phyloP scores from a whole-genome alignment of 2,797 vertebrate genomes.

The Cossypha caffra region DNA sequence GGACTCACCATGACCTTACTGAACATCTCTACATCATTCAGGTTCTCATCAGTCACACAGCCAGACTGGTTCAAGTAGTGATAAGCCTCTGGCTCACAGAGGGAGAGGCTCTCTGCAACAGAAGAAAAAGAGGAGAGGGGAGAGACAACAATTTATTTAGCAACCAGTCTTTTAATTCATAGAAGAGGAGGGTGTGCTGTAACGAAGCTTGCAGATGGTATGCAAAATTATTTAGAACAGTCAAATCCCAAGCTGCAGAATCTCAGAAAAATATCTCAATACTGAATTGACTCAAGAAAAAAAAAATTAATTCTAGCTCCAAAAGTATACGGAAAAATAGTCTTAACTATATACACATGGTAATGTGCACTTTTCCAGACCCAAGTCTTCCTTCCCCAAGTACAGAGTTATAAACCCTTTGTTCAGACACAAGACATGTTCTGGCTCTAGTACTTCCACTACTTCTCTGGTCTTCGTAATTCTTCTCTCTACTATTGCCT shows the following conservation, averaged over 20 bases:
- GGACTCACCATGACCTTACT: constrained; percentile 87
- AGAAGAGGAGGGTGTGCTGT: neutral
- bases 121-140: neutral
- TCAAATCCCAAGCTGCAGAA: neutral
- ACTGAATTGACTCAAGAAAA: neutral
- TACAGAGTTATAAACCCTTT: neutral
- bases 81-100: constrained; percentile 83
- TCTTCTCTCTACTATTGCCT: neutral
- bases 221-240: neutral
- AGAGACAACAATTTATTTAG: neutral
- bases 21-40: constrained; percentile 86
- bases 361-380: neutral
- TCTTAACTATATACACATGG: neutral
- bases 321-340: neutral
- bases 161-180: neutral
- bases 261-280: neutral
- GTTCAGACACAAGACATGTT: neutral
- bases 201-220: neutral
- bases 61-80: constrained; percentile 89
- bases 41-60: constrained; percentile 82
- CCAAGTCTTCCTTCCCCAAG: neutral
- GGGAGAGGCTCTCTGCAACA: constrained; percentile 74
- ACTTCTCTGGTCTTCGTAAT: accelerated
- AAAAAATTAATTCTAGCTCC: neutral
- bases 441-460: neutral